Percentiles rank a stretch among this genome's conserved stretches.
phyloP scores from a whole-genome alignment of 2,797 vertebrate genomes.

The Psittacula echo region DNA sequence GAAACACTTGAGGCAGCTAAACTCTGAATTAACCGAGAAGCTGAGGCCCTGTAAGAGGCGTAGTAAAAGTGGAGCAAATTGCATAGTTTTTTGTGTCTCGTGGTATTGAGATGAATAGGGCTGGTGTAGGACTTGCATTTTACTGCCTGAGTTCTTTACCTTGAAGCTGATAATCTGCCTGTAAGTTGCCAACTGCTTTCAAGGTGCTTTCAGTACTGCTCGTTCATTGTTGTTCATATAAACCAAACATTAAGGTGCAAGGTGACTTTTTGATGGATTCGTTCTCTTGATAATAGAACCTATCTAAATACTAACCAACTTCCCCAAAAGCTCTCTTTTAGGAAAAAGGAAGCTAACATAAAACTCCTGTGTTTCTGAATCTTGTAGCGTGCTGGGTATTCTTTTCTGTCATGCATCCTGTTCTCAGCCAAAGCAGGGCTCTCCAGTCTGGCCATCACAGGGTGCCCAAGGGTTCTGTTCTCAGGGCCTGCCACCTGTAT shows the following conservation, averaged over 20 bases:
- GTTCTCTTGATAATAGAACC: not conserved
- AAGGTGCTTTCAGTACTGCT: not conserved
- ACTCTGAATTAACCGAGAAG: not conserved
- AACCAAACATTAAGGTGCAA: not conserved
- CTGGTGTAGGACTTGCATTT: not conserved
- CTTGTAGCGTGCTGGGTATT: not conserved
- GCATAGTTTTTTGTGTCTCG: not conserved
- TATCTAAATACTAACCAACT: not conserved
- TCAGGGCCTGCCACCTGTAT: not conserved
- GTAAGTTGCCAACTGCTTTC: not conserved
- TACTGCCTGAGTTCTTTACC: not conserved
- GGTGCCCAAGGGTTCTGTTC: not conserved
- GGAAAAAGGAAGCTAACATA: not conserved
- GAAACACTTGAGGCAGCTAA: not conserved
- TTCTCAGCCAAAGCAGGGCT: not conserved
- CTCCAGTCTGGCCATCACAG: not conserved
- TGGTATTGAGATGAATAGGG: not conserved
- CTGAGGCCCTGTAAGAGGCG: not conserved
- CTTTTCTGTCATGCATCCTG: not conserved
- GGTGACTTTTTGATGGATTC: not conserved
- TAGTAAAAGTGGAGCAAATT: not conserved
- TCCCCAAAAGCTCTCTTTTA: not conserved
- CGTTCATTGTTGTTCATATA: rapidly evolving
- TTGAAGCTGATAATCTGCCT: not conserved
- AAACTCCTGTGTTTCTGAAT: rapidly evolving